Evolutionary conservation across 2,888 invertebrate genomes (phyloP), one percentile per base, ranked within the genome.

Genomic region (Pharmacophagus antenor): DNA sequence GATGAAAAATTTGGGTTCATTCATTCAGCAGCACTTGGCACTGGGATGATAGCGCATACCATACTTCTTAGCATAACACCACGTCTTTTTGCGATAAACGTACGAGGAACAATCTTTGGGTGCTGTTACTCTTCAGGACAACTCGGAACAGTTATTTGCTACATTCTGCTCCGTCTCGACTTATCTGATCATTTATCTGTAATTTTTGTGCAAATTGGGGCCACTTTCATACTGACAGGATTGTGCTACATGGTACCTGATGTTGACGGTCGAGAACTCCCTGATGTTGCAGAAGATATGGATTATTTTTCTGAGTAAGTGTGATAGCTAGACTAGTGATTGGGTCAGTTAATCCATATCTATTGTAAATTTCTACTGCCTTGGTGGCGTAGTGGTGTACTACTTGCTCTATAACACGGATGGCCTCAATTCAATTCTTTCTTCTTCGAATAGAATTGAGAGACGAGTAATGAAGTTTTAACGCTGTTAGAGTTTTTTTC

Each of bases 261-360:
- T 63, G 80, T 87, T 0, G 88, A 88, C 65, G 70, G 72, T n/a
- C 76, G 88, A 64, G 88, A 89, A 67, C 62, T 88, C 48, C 88
- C 88, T 0, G 88, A 89, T 67, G 68, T 84, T 22, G 69, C 87
- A 50, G 78, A 76, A 53, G 88, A 89, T 64, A 88, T 88, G 89
- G 88, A 88, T 70, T 87, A 85, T 67, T 89, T 82, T 71, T 79
- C 80, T 25, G 88, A 88, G 88, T 89, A 71, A 74, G 79, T 37
- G 7, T 51, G 15, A 31, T 10, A 12, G 12, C 3, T 3, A 10
- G 3, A 31, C 3, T 31, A 15, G 15, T 0, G 2, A 12, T 15
- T 31, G 10, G 8, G 12, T 1, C 12, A 12, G 15, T n/a, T n/a
- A n/a, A n/a, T n/a, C n/a, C n/a, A n/a, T n/a, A n/a, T n/a, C n/a